Percentiles rank a stretch among this genome's conserved stretches.
These are phyloP conservation scores for Junco hyemalis DNA, from an alignment of 2,113 vertebrate genomes.

Conservation along the genomic window DNA sequence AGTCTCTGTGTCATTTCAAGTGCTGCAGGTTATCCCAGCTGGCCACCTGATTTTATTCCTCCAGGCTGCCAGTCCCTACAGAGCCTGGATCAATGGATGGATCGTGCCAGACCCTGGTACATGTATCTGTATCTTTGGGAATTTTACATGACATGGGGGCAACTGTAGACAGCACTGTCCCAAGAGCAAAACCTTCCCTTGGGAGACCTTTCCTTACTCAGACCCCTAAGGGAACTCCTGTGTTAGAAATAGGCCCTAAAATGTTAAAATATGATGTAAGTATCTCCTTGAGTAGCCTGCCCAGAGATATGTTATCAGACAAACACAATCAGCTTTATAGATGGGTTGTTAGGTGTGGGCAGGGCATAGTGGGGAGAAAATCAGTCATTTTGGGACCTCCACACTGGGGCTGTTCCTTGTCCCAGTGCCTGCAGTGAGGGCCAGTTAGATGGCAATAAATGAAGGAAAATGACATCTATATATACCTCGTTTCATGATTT, in stretches of 20 bases:
- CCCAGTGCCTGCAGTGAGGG: background rate
- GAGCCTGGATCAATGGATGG: background rate
- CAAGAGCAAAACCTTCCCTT: background rate
- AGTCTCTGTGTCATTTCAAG: background rate
- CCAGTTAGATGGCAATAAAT: background rate
- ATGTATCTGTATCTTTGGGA: background rate
- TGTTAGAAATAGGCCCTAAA: background rate
- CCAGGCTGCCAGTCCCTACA: background rate
- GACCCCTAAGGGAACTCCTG: background rate
- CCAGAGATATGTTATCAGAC: background rate
- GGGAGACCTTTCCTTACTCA: background rate
- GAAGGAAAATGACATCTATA: background rate
- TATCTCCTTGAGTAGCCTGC: background rate
- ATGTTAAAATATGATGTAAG: background rate
- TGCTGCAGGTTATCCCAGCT: background rate
- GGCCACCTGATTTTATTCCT: background rate
- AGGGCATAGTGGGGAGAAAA: background rate
- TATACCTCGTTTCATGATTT: background rate
- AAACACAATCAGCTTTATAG: background rate
- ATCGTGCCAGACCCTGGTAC: background rate
- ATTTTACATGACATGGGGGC: background rate
- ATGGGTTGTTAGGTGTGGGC: background rate
- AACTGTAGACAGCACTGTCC: background rate
- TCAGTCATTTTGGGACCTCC: background rate
- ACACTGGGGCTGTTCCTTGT: background rate